These are phyloP conservation scores for Orycteropus afer DNA, from an alignment of 2,113 vertebrate genomes.

Conservation along the genomic window DNA sequence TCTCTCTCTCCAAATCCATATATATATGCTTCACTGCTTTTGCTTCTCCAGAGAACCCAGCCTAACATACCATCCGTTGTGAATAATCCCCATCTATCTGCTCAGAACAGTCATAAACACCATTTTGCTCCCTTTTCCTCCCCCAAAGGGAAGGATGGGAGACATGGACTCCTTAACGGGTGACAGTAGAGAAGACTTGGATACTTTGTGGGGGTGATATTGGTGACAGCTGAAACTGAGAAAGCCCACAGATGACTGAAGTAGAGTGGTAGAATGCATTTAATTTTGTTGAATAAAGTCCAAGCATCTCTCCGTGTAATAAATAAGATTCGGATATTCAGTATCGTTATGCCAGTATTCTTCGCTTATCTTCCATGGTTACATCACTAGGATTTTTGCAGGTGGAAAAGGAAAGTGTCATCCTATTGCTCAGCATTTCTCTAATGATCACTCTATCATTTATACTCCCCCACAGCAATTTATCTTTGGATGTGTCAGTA, in stretches of 20 bases:
- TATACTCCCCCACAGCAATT: neutral
- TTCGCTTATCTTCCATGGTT: neutral
- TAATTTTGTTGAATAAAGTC: neutral
- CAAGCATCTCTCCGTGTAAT: neutral
- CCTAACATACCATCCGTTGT: neutral
- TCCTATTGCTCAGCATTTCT: neutral
- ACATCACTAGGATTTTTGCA: neutral
- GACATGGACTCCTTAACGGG: neutral
- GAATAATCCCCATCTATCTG: neutral
- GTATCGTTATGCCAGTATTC: neutral
- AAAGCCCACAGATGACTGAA: neutral
- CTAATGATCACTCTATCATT: neutral
- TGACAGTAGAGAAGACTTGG: neutral
- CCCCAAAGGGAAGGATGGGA: neutral
- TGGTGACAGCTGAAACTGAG: neutral
- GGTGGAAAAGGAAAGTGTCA: neutral
- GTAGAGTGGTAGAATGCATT: neutral
- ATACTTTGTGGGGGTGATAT: neutral
- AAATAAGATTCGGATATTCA: neutral
- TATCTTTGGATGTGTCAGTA: neutral
- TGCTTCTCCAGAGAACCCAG: too few species aligned
- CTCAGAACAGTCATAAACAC: neutral
- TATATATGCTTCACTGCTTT: too few species aligned
- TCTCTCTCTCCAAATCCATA: too few species aligned
- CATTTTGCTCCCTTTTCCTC: neutral